Evolutionary conservation across 2,888 invertebrate species (phyloP).

Genomic region (Pseudococcus jackbeardsleyi): DNA sequence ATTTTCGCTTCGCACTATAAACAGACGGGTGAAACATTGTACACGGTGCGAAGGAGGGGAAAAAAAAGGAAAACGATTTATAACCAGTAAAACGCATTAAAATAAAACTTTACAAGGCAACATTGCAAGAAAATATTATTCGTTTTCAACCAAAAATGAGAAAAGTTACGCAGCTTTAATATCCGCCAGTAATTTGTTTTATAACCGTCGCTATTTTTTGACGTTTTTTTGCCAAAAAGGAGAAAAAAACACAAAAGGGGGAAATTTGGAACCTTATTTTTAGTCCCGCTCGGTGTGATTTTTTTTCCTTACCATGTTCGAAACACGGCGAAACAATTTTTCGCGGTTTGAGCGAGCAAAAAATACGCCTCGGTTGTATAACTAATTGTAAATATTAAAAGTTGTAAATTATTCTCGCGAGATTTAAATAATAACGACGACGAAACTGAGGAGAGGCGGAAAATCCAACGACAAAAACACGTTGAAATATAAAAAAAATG

Average conservation of each 20-base stretch:
- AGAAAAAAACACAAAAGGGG: not conserved
- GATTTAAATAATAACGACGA: conserved; percentile 45
- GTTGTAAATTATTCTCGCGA: conserved; percentile 56
- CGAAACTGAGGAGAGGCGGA: not conserved
- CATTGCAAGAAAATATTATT: conserved; percentile 43
- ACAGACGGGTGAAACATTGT: conserved; percentile 43
- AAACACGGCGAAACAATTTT: conserved; percentile 7
- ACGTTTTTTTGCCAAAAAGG: conserved; percentile 2
- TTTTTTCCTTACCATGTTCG: too few species aligned
- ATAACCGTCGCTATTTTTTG: conserved; percentile 36
- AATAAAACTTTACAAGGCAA: conserved; percentile 56
- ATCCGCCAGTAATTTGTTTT: conserved; percentile 57
- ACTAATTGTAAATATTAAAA: conserved; percentile 57
- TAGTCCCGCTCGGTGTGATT: not conserved
- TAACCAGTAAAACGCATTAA: conserved; percentile 38
- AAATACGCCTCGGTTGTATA: not conserved
- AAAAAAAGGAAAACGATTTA: conserved; percentile 35
- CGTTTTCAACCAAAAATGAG: conserved; percentile 48
- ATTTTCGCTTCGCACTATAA: conserved; percentile 29
- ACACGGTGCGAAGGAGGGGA: not conserved
- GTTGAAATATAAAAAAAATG: not conserved
- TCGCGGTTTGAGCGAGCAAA: not conserved
- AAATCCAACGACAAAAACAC: conserved; percentile 5
- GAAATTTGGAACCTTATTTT: not conserved
- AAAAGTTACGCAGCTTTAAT: conserved; percentile 57